Percentiles rank a stretch among this genome's conserved stretches.
Conservation (phyloP, 1,140 invertebrate species). For the Ceratosolen fusciceps region DNA sequence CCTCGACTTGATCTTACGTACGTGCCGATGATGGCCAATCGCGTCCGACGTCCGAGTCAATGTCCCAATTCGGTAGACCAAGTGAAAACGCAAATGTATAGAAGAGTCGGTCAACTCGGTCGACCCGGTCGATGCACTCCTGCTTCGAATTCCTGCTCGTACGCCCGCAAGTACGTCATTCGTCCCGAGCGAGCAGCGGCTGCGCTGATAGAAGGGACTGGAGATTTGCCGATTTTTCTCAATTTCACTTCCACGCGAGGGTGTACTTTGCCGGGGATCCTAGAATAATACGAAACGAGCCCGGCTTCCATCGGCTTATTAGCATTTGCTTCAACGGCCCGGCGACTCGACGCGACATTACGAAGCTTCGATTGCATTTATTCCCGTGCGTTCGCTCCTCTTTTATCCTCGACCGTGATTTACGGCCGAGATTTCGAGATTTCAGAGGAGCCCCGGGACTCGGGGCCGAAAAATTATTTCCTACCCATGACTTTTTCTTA, state of each 20-base stretch:
- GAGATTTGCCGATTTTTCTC: slow-evolving; percentile 9
- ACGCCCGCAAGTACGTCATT: neutral
- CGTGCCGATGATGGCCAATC: slow-evolving; percentile 13
- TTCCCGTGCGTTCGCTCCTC: no score
- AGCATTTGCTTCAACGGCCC: slow-evolving; percentile 1
- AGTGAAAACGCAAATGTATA: slow-evolving; percentile 12
- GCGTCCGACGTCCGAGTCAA: slow-evolving; percentile 21
- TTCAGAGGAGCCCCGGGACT: no score
- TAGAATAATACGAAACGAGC: slow-evolving; percentile 1
- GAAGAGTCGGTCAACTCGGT: no score
- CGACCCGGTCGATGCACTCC: slow-evolving; percentile 38
- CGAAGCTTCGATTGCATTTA: neutral
- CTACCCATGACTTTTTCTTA: neutral
- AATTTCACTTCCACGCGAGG: neutral
- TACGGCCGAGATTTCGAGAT: neutral
- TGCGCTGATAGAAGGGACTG: no score
- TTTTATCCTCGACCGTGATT: neutral
- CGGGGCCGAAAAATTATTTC: no score
- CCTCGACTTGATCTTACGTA: neutral
- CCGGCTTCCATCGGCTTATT: neutral
- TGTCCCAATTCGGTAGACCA: slow-evolving; percentile 10
- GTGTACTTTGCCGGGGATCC: neutral
- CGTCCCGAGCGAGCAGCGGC: no score
- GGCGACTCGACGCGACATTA: neutral
- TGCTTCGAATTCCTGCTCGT: slow-evolving; percentile 31